A percentile compares a stretch with the other conserved stretches of the same genome.
Conservation (phyloP, 2,113 vertebrate genomes). For the Oryzias woworae region DNA sequence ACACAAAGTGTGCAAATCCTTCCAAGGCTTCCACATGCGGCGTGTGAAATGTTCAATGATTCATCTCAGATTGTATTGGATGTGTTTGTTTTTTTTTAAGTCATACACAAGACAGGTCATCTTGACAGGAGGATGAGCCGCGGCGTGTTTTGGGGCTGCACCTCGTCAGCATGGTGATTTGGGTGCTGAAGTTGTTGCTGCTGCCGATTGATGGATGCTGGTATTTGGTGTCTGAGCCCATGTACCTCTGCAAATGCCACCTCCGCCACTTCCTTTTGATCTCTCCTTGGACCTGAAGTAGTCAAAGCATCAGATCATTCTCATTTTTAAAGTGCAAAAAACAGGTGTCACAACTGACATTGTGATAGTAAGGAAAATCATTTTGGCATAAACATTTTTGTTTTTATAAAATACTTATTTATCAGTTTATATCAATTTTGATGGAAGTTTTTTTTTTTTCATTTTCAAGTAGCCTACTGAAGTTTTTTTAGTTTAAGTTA, state of each 20-base stretch:
- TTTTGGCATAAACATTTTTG: too few species aligned
- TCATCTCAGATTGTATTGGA: constrained; percentile 15
- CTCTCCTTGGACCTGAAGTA: constrained; percentile 89
- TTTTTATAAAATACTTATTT: too few species aligned
- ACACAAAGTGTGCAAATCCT: background rate
- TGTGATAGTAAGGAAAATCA: too few species aligned
- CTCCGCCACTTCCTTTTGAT: constrained; percentile 98
- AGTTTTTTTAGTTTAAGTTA: too few species aligned
- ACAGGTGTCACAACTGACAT: background rate
- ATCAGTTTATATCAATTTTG: too few species aligned
- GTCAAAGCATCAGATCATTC: background rate
- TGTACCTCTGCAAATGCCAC: constrained; percentile 97
- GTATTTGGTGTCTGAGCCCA: constrained; percentile 94
- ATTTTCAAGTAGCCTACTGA: too few species aligned
- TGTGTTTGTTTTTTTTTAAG: background rate
- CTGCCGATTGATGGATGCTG: constrained; percentile 95
- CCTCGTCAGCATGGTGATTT: constrained; percentile 96
- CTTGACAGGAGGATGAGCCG: constrained; percentile 64
- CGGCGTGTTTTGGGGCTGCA: constrained; percentile 93
- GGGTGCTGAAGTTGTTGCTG: constrained; percentile 94
- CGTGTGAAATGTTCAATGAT: background rate
- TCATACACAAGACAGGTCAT: constrained; percentile 70
- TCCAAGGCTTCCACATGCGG: background rate
- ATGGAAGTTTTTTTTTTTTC: too few species aligned
- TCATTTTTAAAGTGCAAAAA: background rate